A percentile compares a stretch with the other conserved stretches of the same genome.
phyloP scores from a whole-genome alignment of 2,797 vertebrate species.

The Rhynchonycteris naso region DNA sequence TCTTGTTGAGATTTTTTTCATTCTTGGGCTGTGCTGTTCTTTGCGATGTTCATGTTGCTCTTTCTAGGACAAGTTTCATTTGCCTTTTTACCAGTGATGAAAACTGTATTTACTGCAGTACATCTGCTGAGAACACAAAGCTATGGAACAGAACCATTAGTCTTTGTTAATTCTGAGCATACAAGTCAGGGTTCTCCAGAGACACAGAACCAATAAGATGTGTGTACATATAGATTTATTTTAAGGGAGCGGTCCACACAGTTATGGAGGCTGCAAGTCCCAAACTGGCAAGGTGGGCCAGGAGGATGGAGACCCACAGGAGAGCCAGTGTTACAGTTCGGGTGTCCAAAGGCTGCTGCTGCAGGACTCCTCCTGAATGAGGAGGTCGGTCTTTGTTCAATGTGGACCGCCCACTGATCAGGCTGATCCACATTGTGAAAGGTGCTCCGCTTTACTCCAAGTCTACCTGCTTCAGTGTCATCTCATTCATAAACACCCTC shows the following conservation, averaged over 20 bases:
- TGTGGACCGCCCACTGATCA: neutral
- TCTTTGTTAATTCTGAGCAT: neutral
- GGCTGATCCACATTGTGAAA: neutral
- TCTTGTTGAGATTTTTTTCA: neutral
- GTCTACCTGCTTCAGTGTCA: neutral
- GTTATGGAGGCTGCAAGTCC: rapidly evolving
- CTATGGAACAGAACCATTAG: neutral
- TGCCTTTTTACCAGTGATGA: neutral
- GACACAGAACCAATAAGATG: neutral
- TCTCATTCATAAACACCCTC: neutral
- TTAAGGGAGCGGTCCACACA: neutral
- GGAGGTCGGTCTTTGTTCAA: neutral
- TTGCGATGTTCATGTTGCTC: neutral
- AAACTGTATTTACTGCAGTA: neutral
- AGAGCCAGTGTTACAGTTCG: rapidly evolving
- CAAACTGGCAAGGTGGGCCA: rapidly evolving
- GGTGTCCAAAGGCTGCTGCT: neutral
- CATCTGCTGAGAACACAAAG: constrained; percentile 3
- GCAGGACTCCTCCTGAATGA: neutral
- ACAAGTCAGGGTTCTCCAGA: neutral
- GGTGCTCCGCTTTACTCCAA: neutral
- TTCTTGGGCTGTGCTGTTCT: neutral
- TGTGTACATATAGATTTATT: neutral
- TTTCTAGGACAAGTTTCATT: neutral
- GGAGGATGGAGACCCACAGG: neutral